phyloP scores from a whole-genome alignment of 2,888 invertebrate genomes.

The Lithosia quadra region DNA sequence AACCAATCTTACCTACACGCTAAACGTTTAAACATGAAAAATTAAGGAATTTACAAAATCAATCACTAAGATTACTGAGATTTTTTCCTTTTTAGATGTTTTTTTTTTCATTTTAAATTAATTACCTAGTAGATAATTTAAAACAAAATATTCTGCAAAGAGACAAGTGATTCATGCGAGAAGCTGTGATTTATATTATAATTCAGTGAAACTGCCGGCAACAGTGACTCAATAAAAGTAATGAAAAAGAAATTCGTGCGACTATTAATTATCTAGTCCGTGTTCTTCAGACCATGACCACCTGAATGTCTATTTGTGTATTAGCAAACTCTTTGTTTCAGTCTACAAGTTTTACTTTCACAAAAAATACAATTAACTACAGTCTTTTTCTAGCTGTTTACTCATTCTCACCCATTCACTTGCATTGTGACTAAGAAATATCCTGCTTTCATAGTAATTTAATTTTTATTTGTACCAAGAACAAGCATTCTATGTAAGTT shows the following conservation, averaged over 20 bases:
- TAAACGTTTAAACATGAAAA: no score
- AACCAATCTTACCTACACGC: not conserved
- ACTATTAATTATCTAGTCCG: slow-evolving; percentile 25
- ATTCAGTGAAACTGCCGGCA: not conserved
- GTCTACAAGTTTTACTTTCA: slow-evolving; percentile 50
- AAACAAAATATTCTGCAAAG: not conserved
- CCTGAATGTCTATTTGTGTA: slow-evolving; percentile 39
- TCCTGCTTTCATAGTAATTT: slow-evolving; percentile 39
- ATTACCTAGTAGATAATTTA: no score
- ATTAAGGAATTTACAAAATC: no score
- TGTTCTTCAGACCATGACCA: slow-evolving; percentile 36
- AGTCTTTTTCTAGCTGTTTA: slow-evolving; percentile 32
- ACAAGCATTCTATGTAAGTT: not conserved
- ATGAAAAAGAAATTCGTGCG: slow-evolving; percentile 11
- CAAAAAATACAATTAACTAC: slow-evolving; percentile 41
- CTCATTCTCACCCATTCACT: slow-evolving; percentile 49
- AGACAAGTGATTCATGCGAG: not conserved
- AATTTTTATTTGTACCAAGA: not conserved
- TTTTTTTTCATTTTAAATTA: no score
- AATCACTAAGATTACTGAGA: no score
- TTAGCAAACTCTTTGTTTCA: slow-evolving; percentile 51
- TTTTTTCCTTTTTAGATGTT: no score
- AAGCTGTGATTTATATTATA: not conserved
- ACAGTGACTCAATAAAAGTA: slow-evolving; percentile 5
- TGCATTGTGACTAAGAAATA: slow-evolving; percentile 39